Evolutionary conservation across 2,888 invertebrate genomes (phyloP).

Genomic region (Busseola fusca): DNA sequence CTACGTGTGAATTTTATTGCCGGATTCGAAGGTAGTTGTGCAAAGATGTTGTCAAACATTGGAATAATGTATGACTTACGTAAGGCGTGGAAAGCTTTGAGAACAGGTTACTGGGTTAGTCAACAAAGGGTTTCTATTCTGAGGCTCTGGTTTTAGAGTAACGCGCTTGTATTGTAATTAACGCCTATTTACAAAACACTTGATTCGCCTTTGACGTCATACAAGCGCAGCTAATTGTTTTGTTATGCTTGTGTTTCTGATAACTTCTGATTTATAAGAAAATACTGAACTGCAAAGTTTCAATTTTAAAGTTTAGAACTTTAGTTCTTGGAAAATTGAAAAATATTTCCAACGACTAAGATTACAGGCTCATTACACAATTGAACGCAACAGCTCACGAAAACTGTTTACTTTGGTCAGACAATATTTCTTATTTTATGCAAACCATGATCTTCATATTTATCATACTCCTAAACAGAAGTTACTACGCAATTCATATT

Average conservation of each 20-base stretch:
- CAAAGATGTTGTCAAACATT: conserved; percentile 44
- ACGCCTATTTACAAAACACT: conserved; percentile 23
- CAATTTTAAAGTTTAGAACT: conserved; percentile 10
- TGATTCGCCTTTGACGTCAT: conserved; percentile 42
- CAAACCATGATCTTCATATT: conserved; percentile 32
- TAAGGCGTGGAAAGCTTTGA: conserved; percentile 8
- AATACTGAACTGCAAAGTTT: conserved; percentile 2
- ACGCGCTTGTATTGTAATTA: conserved; percentile 35
- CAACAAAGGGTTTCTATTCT: conserved; percentile 52
- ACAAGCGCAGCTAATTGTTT: conserved; percentile 16
- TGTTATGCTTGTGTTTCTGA: conserved; percentile 10
- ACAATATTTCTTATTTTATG: conserved; percentile 51
- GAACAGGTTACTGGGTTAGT: conserved; percentile 33
- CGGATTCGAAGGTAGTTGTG: background rate
- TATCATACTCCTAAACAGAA: conserved; percentile 26
- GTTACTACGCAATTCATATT: conserved; percentile 36
- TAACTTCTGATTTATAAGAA: conserved; percentile 14
- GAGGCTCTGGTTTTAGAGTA: conserved; percentile 23
- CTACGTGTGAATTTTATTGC: conserved; percentile 23
- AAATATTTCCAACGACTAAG: conserved; percentile 16
- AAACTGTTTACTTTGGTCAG: conserved; percentile 28
- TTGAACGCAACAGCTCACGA: conserved; percentile 28
- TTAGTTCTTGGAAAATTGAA: conserved; percentile 25
- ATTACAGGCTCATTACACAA: conserved; percentile 39
- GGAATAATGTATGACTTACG: conserved; percentile 41